phyloP scores from a whole-genome alignment of 1,140 invertebrate species.

The Phortica variegata region DNA sequence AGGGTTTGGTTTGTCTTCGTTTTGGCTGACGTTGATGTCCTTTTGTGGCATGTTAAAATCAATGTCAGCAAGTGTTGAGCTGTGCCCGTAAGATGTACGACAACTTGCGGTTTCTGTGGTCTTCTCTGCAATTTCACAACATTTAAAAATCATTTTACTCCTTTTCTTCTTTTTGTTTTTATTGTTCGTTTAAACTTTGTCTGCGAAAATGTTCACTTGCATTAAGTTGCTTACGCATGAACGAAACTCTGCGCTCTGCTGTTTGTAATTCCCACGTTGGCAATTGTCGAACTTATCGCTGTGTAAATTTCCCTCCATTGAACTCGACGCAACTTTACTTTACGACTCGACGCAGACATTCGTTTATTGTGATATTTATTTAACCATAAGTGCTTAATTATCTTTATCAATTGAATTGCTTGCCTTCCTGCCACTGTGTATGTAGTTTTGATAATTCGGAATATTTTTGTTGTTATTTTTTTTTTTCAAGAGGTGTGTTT shows the following conservation, averaged over 20 bases:
- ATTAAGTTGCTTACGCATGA: too few species aligned
- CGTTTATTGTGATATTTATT: slow-evolving; percentile 53
- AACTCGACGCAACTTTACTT: slow-evolving; percentile 24
- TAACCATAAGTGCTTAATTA: slow-evolving; percentile 53
- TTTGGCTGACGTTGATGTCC: background rate
- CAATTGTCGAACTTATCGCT: too few species aligned
- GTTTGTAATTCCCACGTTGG: slow-evolving; percentile 48
- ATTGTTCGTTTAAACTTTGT: slow-evolving; percentile 2
- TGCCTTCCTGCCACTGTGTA: slow-evolving; percentile 18
- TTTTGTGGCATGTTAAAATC: slow-evolving; percentile 39
- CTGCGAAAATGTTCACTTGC: too few species aligned
- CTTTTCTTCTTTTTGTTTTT: slow-evolving; percentile 24
- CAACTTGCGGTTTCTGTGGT: slow-evolving; percentile 24
- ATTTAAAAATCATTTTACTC: background rate
- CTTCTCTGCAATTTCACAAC: slow-evolving; percentile 1
- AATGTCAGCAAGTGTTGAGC: slow-evolving; percentile 49
- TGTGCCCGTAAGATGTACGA: slow-evolving; percentile 13
- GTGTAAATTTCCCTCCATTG: slow-evolving; percentile 14
- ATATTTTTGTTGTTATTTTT: too few species aligned
- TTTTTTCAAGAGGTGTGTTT: too few species aligned
- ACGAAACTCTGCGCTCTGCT: slow-evolving; percentile 19
- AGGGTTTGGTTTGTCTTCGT: slow-evolving; percentile 6
- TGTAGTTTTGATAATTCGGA: too few species aligned
- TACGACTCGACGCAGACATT: too few species aligned
- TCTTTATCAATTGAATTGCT: slow-evolving; percentile 45